Conservation (phyloP, 2,888 invertebrate genomes). For the Morinoia aosen region DNA sequence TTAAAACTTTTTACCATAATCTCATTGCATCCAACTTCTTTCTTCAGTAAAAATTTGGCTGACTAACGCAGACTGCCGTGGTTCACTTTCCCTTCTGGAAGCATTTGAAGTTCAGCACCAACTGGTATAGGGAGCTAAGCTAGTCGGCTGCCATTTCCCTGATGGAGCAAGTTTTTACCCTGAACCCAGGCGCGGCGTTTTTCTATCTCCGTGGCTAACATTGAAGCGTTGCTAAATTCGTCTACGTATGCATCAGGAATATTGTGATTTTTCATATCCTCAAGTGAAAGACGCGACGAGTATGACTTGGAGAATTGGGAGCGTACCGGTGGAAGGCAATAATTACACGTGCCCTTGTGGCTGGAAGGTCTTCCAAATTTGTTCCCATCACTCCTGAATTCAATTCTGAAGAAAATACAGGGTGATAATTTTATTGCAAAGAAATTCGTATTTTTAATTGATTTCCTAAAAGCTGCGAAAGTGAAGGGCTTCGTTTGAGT, state of each 20-base stretch:
- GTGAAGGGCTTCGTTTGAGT: too few relatives aligned
- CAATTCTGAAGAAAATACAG: too few relatives aligned
- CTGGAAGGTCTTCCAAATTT: too few relatives aligned
- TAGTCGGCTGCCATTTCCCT: conserved; percentile 6
- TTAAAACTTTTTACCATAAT: too few relatives aligned
- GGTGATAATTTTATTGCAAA: too few relatives aligned
- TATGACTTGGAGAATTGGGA: not conserved
- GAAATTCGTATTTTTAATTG: too few relatives aligned
- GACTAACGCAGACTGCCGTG: not conserved
- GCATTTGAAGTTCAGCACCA: conserved; percentile 31
- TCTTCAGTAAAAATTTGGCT: not conserved
- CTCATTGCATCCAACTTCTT: not conserved
- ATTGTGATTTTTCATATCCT: not conserved
- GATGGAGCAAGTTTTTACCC: not conserved
- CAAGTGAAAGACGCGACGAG: not conserved
- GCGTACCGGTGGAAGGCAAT: not conserved
- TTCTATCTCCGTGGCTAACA: not conserved
- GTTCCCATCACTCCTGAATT: too few relatives aligned
- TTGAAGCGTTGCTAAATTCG: not conserved
- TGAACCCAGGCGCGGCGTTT: not conserved
- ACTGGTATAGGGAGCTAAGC: not conserved
- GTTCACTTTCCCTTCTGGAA: conserved; percentile 32
- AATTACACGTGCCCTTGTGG: too few relatives aligned
- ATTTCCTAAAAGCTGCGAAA: too few relatives aligned
- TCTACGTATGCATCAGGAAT: not conserved